A percentile compares a stretch with the other conserved stretches of the same genome.
These are phyloP conservation scores for Anoplophora glabripennis DNA, from an alignment of 1,140 invertebrate species.

Conservation along the genomic window DNA sequence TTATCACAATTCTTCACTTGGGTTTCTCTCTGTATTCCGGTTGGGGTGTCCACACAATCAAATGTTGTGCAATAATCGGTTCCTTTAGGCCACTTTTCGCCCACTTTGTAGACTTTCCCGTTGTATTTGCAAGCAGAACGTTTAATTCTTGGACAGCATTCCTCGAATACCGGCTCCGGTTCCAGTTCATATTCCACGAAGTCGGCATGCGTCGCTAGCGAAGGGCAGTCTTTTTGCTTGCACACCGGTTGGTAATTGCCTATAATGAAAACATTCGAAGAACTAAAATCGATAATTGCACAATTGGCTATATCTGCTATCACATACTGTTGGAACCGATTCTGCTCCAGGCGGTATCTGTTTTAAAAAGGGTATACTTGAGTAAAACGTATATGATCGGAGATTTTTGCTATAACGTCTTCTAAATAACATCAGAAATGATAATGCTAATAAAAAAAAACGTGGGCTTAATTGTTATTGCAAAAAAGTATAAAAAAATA, in stretches of 20 bases:
- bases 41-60: conserved; percentile 50
- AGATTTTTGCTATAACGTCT: too few species aligned
- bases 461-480: too few species aligned
- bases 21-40: conserved; percentile 50
- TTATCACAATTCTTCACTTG: conserved; percentile 37
- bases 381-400: too few species aligned
- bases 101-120: conserved; percentile 47
- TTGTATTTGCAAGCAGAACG: conserved; percentile 60
- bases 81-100: conserved; percentile 57
- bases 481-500: too few species aligned
- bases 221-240: conserved; percentile 44
- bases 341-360: too few species aligned
- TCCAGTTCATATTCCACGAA: conserved; percentile 55
- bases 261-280: conserved; percentile 3
- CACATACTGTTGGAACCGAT: too few species aligned
- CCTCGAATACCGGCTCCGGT: conserved; percentile 50
- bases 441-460: too few species aligned
- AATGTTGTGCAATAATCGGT: conserved; percentile 55
- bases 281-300: too few species aligned
- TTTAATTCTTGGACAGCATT: conserved; percentile 61
- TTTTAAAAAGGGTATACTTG: too few species aligned
- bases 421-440: too few species aligned
- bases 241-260: conserved; percentile 40
- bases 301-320: too few species aligned
- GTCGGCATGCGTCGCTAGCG: conserved; percentile 42